Evolutionary conservation across 2,888 invertebrate genomes (phyloP).

Genomic region (Scaptomyza reducta): DNA sequence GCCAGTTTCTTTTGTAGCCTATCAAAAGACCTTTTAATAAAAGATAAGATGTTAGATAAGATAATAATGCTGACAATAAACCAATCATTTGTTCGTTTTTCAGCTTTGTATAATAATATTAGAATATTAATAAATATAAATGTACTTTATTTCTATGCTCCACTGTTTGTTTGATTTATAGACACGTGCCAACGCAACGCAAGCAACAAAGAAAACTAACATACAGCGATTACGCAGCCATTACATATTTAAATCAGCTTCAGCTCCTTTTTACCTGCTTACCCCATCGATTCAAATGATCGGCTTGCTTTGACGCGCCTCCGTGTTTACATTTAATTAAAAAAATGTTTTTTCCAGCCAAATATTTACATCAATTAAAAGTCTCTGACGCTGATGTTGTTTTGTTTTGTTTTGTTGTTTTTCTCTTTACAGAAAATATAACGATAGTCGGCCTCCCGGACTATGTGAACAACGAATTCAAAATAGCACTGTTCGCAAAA

Average conservation of each 20-base stretch:
- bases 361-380: slow-evolving; percentile 72
- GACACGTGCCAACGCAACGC: slow-evolving; percentile 32
- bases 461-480: slow-evolving; percentile 83
- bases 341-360: slow-evolving; percentile 54
- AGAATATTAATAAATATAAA: no score
- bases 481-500: slow-evolving; percentile 86
- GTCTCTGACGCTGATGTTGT: slow-evolving; percentile 19
- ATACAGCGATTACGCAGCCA: slow-evolving; percentile 10
- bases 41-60: not conserved
- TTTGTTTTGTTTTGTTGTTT: slow-evolving; percentile 16
- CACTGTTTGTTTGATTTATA: slow-evolving; percentile 1
- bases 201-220: not conserved
- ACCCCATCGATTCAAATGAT: not conserved
- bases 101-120: no score
- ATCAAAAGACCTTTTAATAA: not conserved
- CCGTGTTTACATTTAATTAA: slow-evolving; percentile 71
- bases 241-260: slow-evolving; percentile 25
- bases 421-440: slow-evolving; percentile 82
- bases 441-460: slow-evolving; percentile 84
- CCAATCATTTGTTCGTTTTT: not conserved
- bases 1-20: not conserved
- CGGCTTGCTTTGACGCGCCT: slow-evolving; percentile 38
- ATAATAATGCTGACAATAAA: not conserved
- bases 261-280: not conserved
- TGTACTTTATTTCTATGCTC: not conserved